Conservation (phyloP, 2,113 vertebrate species). For the Corapipo altera region DNA sequence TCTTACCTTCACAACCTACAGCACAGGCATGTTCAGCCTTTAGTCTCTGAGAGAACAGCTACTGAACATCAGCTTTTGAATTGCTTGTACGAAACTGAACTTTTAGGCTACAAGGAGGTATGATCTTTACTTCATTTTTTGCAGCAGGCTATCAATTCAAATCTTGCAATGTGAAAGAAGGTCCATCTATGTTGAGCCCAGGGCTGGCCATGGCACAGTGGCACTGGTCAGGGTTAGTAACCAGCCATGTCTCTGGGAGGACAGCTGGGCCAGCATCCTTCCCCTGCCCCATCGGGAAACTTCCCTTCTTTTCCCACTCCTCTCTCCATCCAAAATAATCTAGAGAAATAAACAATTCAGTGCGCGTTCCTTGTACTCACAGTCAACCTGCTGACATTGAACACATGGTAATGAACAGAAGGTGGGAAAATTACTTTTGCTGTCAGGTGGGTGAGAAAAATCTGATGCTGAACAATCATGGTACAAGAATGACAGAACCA, state of each 20-base stretch:
- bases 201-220: not conserved
- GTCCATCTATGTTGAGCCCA: not conserved
- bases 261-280: not conserved
- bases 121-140: not conserved
- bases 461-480: not conserved
- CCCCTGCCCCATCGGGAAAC: not conserved
- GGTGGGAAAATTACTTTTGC: not conserved
- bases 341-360: not conserved
- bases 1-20: not conserved
- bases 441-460: not conserved
- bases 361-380: not conserved
- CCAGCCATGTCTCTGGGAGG: accelerated
- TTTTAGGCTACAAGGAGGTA: not conserved
- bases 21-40: not conserved
- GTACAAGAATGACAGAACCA: not conserved
- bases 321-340: not conserved
- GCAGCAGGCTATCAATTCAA: not conserved
- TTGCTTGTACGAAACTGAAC: not conserved
- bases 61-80: not conserved
- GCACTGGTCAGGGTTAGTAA: not conserved
- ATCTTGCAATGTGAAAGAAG: not conserved
- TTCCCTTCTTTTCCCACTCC: not conserved
- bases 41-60: not conserved
- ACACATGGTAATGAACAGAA: not conserved
- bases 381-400: not conserved